These are phyloP conservation scores for Bhutanitis thaidina DNA, from an alignment of 2,888 invertebrate species.

Conservation along the genomic window DNA sequence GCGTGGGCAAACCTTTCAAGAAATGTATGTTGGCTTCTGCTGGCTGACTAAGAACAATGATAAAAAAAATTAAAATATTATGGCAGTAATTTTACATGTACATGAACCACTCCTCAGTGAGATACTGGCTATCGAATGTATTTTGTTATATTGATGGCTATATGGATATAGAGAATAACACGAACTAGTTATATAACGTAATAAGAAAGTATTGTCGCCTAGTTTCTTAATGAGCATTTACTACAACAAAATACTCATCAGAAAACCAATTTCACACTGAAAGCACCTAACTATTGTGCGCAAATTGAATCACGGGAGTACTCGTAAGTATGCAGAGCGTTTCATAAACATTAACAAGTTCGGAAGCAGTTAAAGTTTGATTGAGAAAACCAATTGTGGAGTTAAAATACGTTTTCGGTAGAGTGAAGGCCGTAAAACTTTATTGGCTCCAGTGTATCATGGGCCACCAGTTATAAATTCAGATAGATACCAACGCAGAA, in stretches of 20 bases:
- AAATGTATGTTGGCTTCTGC: too few species aligned
- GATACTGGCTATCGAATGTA: too few species aligned
- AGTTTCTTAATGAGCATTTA: slow-evolving; percentile 12
- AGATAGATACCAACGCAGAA: slow-evolving; percentile 33
- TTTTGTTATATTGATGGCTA: too few species aligned
- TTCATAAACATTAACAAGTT: slow-evolving; percentile 40
- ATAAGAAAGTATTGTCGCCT: not conserved
- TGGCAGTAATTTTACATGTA: too few species aligned
- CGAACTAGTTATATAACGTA: not conserved
- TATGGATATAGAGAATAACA: too few species aligned
- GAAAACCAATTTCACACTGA: slow-evolving; percentile 13
- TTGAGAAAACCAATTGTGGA: slow-evolving; percentile 41
- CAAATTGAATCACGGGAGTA: slow-evolving; percentile 15
- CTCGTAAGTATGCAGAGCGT: slow-evolving; percentile 35
- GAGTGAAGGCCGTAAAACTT: slow-evolving; percentile 48
- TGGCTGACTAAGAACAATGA: too few species aligned
- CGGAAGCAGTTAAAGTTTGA: slow-evolving; percentile 42
- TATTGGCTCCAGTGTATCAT: slow-evolving; percentile 45
- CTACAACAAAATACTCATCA: slow-evolving; percentile 9
- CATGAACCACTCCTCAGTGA: too few species aligned
- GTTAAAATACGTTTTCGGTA: slow-evolving; percentile 41
- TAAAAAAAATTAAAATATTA: too few species aligned
- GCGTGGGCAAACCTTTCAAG: too few species aligned
- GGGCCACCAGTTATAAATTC: slow-evolving; percentile 40
- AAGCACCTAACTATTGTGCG: slow-evolving; percentile 3